These are phyloP conservation scores for Mimumesa dahlbomi DNA, from an alignment of 2,888 invertebrate species.

Conservation along the genomic window DNA sequence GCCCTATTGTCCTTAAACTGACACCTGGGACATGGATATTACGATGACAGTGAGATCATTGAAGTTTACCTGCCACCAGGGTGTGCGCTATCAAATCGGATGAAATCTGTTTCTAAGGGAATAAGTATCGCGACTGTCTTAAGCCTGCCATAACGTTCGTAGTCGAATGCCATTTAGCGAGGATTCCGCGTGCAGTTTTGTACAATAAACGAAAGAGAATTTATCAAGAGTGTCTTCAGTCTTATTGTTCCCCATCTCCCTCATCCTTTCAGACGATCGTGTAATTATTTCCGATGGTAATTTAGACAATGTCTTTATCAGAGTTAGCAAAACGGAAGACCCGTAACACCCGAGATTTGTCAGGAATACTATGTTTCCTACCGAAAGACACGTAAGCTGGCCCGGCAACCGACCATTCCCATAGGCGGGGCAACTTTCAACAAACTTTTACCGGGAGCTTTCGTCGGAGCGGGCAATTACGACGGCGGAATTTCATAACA, in stretches of 20 bases:
- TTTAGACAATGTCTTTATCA: too few relatives aligned
- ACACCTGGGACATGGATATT: not conserved
- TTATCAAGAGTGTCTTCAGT: constrained; percentile 18
- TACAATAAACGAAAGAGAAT: constrained; percentile 43
- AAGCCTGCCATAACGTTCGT: constrained; percentile 13
- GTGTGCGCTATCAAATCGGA: not conserved
- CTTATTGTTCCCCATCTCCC: not conserved
- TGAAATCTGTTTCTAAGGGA: constrained; percentile 4
- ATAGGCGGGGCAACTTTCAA: too few relatives aligned
- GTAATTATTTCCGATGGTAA: not conserved
- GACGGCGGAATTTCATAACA: constrained; percentile 33
- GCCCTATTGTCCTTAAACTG: constrained; percentile 45
- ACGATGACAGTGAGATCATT: constrained; percentile 1
- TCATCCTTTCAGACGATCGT: not conserved
- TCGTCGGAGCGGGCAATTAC: not conserved
- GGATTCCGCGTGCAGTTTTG: constrained; percentile 18
- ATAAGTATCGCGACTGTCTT: not conserved
- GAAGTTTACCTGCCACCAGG: not conserved
- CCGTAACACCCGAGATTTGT: too few relatives aligned
- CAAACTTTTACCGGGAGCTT: constrained; percentile 4
- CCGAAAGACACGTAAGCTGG: too few relatives aligned
- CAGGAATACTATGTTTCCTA: too few relatives aligned
- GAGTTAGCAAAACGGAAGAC: too few relatives aligned
- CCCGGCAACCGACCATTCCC: too few relatives aligned
- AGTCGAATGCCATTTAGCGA: constrained; percentile 24